Conservation (phyloP, 2,113 vertebrate genomes). For the Tetrao urogallus region DNA sequence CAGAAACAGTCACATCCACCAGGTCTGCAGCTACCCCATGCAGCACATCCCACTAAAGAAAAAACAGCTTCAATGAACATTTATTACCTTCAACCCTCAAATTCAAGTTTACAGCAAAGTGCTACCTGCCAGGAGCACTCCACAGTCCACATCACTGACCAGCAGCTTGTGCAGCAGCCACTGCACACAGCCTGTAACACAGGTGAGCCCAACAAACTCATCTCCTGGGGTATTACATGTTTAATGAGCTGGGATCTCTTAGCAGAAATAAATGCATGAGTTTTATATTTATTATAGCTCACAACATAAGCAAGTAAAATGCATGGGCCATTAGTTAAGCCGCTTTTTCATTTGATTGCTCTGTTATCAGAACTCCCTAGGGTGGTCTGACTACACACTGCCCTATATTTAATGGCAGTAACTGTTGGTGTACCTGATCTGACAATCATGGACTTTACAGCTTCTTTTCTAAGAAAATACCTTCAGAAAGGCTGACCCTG, state of each 20-base stretch:
- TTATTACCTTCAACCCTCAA: not conserved
- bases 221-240: not conserved
- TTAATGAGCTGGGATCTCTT: constrained; percentile 9
- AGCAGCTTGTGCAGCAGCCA: not conserved
- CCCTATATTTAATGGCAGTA: not conserved
- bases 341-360: not conserved
- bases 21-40: not conserved
- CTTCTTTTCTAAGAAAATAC: not conserved
- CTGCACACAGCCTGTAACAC: not conserved
- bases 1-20: not conserved
- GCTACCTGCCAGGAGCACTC: not conserved
- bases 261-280: not conserved
- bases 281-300: not conserved
- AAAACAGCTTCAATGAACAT: not conserved
- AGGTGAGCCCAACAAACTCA: constrained; percentile 9
- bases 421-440: not conserved
- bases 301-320: not conserved
- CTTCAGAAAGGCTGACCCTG: not conserved
- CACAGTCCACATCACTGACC: not conserved
- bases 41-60: not conserved
- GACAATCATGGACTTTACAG: not conserved
- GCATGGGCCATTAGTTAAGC: constrained; percentile 3
- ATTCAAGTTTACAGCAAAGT: not conserved
- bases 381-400: not conserved
- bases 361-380: not conserved